Evolutionary conservation across 2,888 invertebrate genomes (phyloP), one percentile per base, ranked within the genome.

Genomic region (Cryptophagus acutangulus): DNA sequence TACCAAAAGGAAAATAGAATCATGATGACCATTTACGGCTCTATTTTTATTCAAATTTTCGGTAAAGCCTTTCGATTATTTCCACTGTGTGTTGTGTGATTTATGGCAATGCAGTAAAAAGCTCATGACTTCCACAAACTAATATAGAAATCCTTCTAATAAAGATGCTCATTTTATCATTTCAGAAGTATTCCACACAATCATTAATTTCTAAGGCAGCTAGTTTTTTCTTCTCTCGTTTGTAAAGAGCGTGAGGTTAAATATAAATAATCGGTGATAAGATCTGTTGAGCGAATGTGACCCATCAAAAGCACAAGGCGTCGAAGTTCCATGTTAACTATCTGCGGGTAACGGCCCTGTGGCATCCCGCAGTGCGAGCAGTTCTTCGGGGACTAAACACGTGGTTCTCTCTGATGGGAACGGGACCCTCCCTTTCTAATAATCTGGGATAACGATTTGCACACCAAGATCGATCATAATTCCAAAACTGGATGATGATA

Each of bases 121-220:
- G n/a, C n/a, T n/a, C n/a, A n/a, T n/a, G n/a, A n/a, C n/a, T n/a
- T n/a, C n/a, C n/a, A 26, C 26, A 31, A 15, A 15, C 31, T 16
- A 31, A 15, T 16, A 15, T 29, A 54, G 58, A 54, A 58, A 55
- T 52, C 51, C 61, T 59, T 62, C n/a, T 62, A 62, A 63, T 63
- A 63, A 62, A 63, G 63, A 62, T 63, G 61, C 62, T 48, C 57
- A 58, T 57, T 64, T 60, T 62, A 63, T 65, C 65, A 65, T 64
- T 63, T 63, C 62, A 59, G 52, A 60, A 62, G 62, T 59, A 53
- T 51, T 57, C 59, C 58, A 55, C 58, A 58, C 55, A 48, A 54
- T 58, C 67, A 66, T 66, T 67, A 65, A 65, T 66, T 62, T 61
- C 57, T 53, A 55, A 53, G 57, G 57, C 58, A 55, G n/a, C n/a